These are phyloP conservation scores for Halichoeres trimaculatus DNA, from an alignment of 2,113 vertebrate genomes.

Conservation along the genomic window DNA sequence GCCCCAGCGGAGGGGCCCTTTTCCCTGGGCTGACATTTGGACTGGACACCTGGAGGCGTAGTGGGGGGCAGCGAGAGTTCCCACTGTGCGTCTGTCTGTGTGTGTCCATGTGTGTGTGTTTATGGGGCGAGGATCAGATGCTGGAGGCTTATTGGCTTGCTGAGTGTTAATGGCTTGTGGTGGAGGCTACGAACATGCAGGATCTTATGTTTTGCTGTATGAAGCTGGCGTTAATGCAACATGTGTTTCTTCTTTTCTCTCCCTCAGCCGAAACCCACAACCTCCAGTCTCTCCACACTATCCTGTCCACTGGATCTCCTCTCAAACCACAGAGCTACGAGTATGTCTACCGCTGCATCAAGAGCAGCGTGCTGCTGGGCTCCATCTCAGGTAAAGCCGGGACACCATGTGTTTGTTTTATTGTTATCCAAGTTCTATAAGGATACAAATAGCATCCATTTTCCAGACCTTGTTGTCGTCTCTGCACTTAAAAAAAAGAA, in stretches of 20 bases:
- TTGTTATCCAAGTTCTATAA: not conserved
- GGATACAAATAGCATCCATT: not conserved
- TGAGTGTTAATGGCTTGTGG: slow-evolving; percentile 54
- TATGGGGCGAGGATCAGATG: slow-evolving; percentile 28
- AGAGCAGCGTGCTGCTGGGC: slow-evolving; percentile 90
- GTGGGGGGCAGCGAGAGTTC: slow-evolving; percentile 57
- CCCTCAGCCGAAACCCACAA: slow-evolving; percentile 89
- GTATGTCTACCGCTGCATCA: slow-evolving; percentile 92
- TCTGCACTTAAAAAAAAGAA: not conserved
- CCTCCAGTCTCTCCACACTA: slow-evolving; percentile 92
- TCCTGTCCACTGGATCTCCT: slow-evolving; percentile 94
- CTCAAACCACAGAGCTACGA: slow-evolving; percentile 95
- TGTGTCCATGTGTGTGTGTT: slow-evolving; percentile 6
- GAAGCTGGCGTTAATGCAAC: slow-evolving; percentile 34
- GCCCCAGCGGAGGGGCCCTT: slow-evolving; percentile 72
- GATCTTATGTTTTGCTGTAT: slow-evolving; percentile 30
- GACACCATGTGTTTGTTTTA: not conserved
- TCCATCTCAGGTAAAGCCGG: slow-evolving; percentile 92
- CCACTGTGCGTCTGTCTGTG: slow-evolving; percentile 19
- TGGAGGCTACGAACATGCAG: not conserved
- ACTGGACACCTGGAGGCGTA: slow-evolving; percentile 74
- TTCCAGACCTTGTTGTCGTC: not conserved
- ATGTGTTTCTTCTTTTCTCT: not conserved
- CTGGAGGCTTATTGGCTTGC: slow-evolving; percentile 62
- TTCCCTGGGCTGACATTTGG: slow-evolving; percentile 79